phyloP scores from a whole-genome alignment of 2,888 invertebrate species.

The Charanyca ferruginea region DNA sequence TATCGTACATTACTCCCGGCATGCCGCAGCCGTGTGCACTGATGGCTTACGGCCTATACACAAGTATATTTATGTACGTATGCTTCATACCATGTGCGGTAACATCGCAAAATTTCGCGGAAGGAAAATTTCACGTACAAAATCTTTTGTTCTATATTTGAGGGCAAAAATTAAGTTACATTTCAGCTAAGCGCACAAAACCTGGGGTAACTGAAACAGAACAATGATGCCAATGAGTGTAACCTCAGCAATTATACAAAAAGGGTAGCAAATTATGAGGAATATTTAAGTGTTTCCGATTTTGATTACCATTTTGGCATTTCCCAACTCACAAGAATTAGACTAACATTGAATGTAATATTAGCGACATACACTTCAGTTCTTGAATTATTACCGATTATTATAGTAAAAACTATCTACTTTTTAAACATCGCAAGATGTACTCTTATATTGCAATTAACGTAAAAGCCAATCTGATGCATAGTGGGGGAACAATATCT shows the following conservation, averaged over 20 bases:
- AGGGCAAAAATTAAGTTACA: slow-evolving; percentile 45
- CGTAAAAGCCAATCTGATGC: slow-evolving; percentile 38
- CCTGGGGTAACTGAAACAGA: slow-evolving; percentile 40
- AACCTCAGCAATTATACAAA: slow-evolving; percentile 38
- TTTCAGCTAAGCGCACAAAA: slow-evolving; percentile 31
- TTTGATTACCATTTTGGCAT: slow-evolving; percentile 32
- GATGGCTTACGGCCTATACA: slow-evolving; percentile 41
- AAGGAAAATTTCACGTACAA: slow-evolving; percentile 39
- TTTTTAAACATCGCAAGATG: too few species aligned
- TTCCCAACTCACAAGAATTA: slow-evolving; percentile 2
- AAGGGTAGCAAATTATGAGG: slow-evolving; percentile 27
- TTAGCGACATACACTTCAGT: neutral
- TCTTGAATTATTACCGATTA: neutral
- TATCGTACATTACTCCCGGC: slow-evolving; percentile 44
- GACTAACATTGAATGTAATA: neutral
- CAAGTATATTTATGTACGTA: slow-evolving; percentile 44
- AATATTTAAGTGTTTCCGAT: slow-evolving; percentile 38
- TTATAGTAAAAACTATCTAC: neutral
- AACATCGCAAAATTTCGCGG: slow-evolving; percentile 34
- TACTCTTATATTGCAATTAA: slow-evolving; percentile 6
- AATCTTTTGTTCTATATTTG: slow-evolving; percentile 55
- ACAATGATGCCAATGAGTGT: slow-evolving; percentile 54
- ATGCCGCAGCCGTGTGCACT: slow-evolving; percentile 35
- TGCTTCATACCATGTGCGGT: slow-evolving; percentile 23
- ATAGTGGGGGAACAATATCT: slow-evolving; percentile 37